Conservation (phyloP, 2,888 invertebrate genomes). For the Eledona agricola region DNA sequence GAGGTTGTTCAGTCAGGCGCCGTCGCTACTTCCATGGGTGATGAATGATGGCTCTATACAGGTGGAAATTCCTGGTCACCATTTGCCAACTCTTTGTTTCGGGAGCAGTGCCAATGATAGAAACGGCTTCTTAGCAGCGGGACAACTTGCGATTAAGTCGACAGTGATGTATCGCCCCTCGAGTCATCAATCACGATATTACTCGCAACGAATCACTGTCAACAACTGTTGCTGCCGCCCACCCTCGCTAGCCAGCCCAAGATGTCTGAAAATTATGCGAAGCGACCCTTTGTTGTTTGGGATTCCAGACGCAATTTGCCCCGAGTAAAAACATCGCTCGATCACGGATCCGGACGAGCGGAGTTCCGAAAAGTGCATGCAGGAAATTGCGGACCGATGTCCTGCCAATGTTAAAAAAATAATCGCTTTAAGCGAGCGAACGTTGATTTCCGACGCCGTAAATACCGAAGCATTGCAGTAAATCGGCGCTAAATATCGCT, state of each 20-base stretch:
- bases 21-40: no score
- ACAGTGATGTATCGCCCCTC: conserved; percentile 41
- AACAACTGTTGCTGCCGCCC: conserved; percentile 43
- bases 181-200: conserved; percentile 44
- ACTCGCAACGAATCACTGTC: conserved; percentile 43
- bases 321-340: no score
- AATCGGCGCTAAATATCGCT: conserved; percentile 24
- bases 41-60: no score
- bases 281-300: conserved; percentile 22
- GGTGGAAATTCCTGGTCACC: not conserved
- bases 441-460: conserved; percentile 23
- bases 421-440: not conserved
- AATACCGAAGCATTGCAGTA: conserved; percentile 32
- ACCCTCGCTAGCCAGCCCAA: conserved; percentile 19
- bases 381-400: no score
- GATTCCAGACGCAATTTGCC: no score
- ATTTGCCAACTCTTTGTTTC: conserved; percentile 16
- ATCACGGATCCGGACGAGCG: no score
- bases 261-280: conserved; percentile 10
- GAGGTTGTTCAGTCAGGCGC: no score
- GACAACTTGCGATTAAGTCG: conserved; percentile 37
- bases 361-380: no score
- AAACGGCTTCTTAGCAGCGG: conserved; percentile 26
- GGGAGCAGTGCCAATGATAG: conserved; percentile 24
- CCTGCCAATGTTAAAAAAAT: no score